These are phyloP conservation scores for Callimorpha dominula DNA, from an alignment of 2,888 invertebrate species.

Conservation along the genomic window DNA sequence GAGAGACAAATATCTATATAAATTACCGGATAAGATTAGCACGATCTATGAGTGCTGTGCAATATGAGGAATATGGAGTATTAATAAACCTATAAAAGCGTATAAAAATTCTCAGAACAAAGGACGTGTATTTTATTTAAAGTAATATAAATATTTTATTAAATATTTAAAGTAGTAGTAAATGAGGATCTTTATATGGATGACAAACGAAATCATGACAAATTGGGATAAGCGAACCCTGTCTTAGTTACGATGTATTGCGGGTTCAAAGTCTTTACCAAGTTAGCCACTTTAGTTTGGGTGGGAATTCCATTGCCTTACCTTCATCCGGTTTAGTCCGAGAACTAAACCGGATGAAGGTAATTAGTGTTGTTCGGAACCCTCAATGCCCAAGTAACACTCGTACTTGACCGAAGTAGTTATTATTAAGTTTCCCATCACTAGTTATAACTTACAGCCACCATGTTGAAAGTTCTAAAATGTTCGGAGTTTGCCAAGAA, in stretches of 20 bases:
- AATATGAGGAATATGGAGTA: too few species aligned
- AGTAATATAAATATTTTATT: too few species aligned
- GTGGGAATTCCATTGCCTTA: neutral
- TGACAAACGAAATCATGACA: too few species aligned
- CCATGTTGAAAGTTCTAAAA: conserved; percentile 18
- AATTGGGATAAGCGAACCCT: neutral
- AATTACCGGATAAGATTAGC: too few species aligned
- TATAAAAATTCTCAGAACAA: too few species aligned
- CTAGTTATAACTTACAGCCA: conserved; percentile 14
- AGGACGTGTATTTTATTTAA: too few species aligned
- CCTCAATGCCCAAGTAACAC: conserved; percentile 2
- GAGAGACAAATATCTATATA: too few species aligned
- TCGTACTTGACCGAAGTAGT: conserved; percentile 1
- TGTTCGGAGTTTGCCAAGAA: conserved; percentile 15
- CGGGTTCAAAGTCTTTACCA: neutral
- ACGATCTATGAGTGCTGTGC: too few species aligned
- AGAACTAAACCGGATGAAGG: neutral
- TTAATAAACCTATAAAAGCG: too few species aligned
- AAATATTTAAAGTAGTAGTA: too few species aligned
- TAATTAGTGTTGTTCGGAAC: neutral
- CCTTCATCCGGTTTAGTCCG: neutral
- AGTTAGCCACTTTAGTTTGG: neutral
- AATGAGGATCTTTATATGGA: too few species aligned
- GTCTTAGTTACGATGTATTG: neutral
- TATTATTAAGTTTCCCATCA: conserved; percentile 12